Conservation (phyloP, 1,140 invertebrate species). For the Caenorhabditis inopinata region DNA sequence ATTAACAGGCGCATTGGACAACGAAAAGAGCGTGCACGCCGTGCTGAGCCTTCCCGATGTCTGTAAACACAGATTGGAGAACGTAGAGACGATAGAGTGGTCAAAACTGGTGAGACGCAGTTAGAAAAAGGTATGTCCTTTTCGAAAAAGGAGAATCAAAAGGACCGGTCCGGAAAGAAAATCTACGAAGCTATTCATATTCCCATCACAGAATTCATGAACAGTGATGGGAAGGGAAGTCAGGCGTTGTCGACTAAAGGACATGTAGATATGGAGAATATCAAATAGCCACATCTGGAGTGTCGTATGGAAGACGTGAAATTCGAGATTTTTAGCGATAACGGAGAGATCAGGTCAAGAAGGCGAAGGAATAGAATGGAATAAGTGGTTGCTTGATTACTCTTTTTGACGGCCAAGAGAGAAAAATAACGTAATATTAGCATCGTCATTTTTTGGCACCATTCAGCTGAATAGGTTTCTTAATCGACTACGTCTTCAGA, state of each 20-base stretch:
- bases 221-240: not conserved
- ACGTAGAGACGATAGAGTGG: not conserved
- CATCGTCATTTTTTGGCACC: too few relatives aligned
- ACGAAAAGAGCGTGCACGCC: not conserved
- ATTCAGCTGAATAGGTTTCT: too few relatives aligned
- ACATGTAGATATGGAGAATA: not conserved
- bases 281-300: conserved; percentile 10
- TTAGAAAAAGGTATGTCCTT: not conserved
- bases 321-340: conserved; percentile 20
- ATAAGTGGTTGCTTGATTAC: not conserved
- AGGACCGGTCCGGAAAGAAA: conserved; percentile 16
- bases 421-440: too few relatives aligned
- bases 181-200: conserved; percentile 4
- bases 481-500: too few relatives aligned
- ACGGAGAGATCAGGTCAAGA: not conserved
- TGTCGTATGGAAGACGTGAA: not conserved
- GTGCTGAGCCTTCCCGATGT: conserved; percentile 15
- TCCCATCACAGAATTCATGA: conserved; percentile 20
- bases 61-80: conserved; percentile 24
- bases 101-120: conserved; percentile 17
- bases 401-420: not conserved
- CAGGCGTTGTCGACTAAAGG: not conserved
- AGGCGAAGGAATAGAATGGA: not conserved
- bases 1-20: conserved; percentile 21
- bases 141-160: not conserved